Conservation (phyloP, 2,113 vertebrate genomes). For the Lagopus leucura region DNA sequence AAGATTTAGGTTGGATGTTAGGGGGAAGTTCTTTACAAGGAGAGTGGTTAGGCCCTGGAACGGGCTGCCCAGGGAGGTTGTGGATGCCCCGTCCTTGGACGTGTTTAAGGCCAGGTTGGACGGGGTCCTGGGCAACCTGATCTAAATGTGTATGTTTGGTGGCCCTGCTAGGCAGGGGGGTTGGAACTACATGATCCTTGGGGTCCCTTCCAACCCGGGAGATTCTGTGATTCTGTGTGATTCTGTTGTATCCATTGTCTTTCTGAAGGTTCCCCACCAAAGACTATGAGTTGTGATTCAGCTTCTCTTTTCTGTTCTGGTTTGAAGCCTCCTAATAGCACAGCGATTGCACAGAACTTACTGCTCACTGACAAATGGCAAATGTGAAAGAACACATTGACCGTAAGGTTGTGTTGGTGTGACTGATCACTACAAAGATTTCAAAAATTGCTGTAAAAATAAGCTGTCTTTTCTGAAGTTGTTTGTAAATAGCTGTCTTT, state of each 20-base stretch:
- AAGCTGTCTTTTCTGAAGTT: not conserved
- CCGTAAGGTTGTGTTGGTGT: not conserved
- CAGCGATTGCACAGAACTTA: not conserved
- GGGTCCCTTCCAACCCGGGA: too few species aligned
- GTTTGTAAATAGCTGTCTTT: not conserved
- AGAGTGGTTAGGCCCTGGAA: too few species aligned
- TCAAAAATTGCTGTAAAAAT: not conserved
- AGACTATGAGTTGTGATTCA: not conserved
- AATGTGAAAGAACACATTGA: not conserved
- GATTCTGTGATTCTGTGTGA: too few species aligned
- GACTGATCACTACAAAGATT: not conserved
- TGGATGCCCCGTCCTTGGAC: too few species aligned
- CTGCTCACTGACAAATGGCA: not conserved
- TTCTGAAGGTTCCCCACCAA: not conserved
- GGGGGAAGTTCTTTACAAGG: too few species aligned
- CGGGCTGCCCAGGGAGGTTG: too few species aligned
- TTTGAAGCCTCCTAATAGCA: not conserved
- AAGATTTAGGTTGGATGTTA: too few species aligned
- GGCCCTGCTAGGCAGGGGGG: too few species aligned
- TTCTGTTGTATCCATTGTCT: not conserved
- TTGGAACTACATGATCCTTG: too few species aligned
- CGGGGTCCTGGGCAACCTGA: too few species aligned
- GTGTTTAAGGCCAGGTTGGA: too few species aligned
- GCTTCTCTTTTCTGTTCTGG: not conserved
- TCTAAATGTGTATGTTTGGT: too few species aligned